Base-by-base conservation (phyloP, 2,797 vertebrate genomes). In the Gallinago stenura region DNA sequence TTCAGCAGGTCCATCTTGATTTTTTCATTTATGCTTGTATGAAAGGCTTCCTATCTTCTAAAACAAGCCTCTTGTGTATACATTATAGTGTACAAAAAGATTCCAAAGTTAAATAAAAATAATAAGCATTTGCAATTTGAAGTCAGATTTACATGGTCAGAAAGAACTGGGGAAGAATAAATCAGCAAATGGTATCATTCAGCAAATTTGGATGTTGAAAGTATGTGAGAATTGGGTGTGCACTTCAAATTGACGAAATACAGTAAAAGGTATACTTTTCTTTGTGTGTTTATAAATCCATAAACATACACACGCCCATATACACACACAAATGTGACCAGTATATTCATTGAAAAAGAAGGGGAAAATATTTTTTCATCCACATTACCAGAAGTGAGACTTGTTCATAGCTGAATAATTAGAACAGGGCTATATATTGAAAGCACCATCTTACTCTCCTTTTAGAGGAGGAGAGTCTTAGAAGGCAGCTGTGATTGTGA, bases 151-250 rank as follows among this genome's bases (percentile, higher is more conserved):
- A 54, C 17, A 12, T 12, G 71, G 60, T 31, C 31, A 30, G 60
- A 70, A 76, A 39, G 35, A 65, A 72, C 65, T 1, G 0, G 7
- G 28, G 37, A 15, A 31, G 33, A 37, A 37, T 60, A 22, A 48
- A 12, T 48, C 22, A 48, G 46, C 12, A 22, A 48, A 24, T 48
- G 28, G 8, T 65, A 33, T 31, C 2, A 15, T 79, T 35, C 26
- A 56, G 25, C 10, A 43, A 58, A 80, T 75, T 64, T 78, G 45
- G 37, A 37, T 61, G 12, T 64, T 89, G 70, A 68, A 93, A 96
- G 75, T 43, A 51, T 0, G 1, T 21, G 16, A 62, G 35, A 79
- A 68, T 31, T 7, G 0, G 16, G 6, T 53, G 14, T 28, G 9
- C 28, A 9, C 28, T 92, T 95, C 35, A 87, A 64, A 65, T 9